Percentiles rank a stretch among this genome's conserved stretches.
Conservation (phyloP, 1,140 invertebrate genomes). For the Delia radicum region DNA sequence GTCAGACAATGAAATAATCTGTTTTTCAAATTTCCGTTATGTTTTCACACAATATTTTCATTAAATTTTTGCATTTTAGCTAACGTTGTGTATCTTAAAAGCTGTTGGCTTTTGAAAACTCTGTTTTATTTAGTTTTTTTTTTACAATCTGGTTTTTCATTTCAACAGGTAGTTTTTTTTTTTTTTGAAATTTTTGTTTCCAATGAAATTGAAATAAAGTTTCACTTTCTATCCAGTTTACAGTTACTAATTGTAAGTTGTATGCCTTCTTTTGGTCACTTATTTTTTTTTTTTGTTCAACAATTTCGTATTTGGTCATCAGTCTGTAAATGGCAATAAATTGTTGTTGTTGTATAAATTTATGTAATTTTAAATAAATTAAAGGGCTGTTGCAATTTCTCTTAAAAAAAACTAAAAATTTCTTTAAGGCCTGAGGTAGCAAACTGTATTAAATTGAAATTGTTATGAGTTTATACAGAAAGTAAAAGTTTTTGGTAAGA, state of each 20-base stretch:
- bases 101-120: too few relatives aligned
- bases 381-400: neutral
- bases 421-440: neutral
- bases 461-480: neutral
- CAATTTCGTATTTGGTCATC: neutral
- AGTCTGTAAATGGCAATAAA: neutral
- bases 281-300: neutral
- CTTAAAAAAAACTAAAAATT: neutral
- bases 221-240: constrained; percentile 4
- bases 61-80: too few relatives aligned
- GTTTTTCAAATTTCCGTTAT: too few relatives aligned
- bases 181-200: neutral
- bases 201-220: neutral
- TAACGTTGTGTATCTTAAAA: too few relatives aligned
- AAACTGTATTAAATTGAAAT: neutral
- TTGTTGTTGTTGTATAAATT: neutral
- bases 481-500: neutral
- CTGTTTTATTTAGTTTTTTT: neutral
- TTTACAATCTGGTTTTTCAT: neutral
- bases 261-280: neutral
- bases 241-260: neutral
- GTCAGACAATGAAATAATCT: neutral
- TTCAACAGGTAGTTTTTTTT: neutral
- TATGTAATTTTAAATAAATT: neutral
- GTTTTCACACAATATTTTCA: too few relatives aligned